Percentiles rank a stretch among this genome's conserved stretches.
Conservation (phyloP, 2,888 invertebrate genomes). For the Onchidella celtica region DNA sequence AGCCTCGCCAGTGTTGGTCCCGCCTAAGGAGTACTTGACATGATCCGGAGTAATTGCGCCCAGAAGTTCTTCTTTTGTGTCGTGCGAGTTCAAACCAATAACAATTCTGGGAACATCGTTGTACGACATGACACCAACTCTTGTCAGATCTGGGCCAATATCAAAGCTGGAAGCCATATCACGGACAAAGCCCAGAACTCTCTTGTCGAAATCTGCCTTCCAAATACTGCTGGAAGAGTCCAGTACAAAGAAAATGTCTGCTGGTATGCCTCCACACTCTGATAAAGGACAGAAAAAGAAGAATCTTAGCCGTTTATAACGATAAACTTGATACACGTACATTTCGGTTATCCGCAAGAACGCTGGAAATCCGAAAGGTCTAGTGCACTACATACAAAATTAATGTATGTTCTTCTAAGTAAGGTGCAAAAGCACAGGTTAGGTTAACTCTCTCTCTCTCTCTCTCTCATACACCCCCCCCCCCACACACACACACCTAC, state of each 20-base stretch:
- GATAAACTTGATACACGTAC: too few species aligned
- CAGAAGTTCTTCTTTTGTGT: constrained; percentile 55
- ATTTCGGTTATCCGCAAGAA: too few species aligned
- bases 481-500: too few species aligned
- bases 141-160: constrained; percentile 59
- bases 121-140: constrained; percentile 70
- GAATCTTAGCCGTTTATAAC: neutral
- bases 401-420: too few species aligned
- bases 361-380: too few species aligned
- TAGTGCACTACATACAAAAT: too few species aligned
- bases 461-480: too few species aligned
- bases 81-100: constrained; percentile 59
- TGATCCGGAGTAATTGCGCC: constrained; percentile 48
- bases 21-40: constrained; percentile 51
- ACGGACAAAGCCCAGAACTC: constrained; percentile 66
- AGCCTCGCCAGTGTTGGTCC: constrained; percentile 56
- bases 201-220: constrained; percentile 65
- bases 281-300: constrained; percentile 2
- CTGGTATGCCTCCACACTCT: constrained; percentile 68
- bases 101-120: constrained; percentile 57
- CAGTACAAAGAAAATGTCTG: constrained; percentile 66
- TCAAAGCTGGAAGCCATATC: constrained; percentile 67
- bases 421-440: too few species aligned
- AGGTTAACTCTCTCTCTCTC: too few species aligned
- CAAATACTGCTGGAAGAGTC: constrained; percentile 73